phyloP scores from a whole-genome alignment of 2,797 vertebrate species.

The Oreochromis mossambicus region DNA sequence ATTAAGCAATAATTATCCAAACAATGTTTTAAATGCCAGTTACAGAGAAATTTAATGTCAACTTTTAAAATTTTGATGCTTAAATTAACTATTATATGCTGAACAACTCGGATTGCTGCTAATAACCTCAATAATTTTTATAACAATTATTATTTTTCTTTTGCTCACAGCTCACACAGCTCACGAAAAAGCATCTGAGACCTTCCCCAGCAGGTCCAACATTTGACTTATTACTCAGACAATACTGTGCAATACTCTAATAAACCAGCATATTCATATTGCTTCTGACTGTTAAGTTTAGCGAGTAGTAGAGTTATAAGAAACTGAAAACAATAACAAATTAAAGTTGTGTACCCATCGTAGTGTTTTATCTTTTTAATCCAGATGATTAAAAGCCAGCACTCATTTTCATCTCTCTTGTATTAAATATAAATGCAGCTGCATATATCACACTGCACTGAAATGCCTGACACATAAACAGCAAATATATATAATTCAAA shows the following conservation, averaged over 20 bases:
- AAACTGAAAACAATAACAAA: background rate
- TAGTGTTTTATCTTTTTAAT: background rate
- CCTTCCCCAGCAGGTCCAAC: background rate
- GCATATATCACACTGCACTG: background rate
- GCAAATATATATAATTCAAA: background rate
- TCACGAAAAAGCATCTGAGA: background rate
- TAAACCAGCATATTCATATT: background rate
- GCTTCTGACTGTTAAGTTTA: background rate
- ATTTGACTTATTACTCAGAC: background rate
- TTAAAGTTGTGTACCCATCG: background rate
- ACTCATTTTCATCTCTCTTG: background rate
- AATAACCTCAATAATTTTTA: background rate
- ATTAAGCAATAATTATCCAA: background rate
- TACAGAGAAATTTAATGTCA: background rate
- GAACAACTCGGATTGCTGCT: background rate
- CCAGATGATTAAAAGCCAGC: background rate
- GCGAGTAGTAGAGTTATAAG: background rate
- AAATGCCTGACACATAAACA: background rate
- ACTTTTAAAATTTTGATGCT: background rate
- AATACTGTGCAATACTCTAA: background rate
- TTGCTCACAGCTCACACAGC: background rate
- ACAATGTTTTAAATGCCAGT: background rate
- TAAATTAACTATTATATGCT: background rate
- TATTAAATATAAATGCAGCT: background rate
- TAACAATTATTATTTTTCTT: background rate